These are phyloP conservation scores for Lydus trimaculatus DNA, from an alignment of 2,888 invertebrate genomes.

Conservation along the genomic window DNA sequence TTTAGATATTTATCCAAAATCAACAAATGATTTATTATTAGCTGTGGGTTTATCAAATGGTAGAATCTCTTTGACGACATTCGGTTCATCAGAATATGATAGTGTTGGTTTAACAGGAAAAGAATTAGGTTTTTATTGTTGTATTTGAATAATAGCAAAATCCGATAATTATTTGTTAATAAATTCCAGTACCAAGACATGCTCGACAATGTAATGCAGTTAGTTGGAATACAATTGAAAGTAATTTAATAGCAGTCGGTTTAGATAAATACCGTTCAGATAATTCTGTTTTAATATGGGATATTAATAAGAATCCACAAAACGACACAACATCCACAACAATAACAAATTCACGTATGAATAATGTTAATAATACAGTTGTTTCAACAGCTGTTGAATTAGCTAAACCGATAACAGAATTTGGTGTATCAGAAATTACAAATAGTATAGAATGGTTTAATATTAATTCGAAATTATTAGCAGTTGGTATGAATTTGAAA, in stretches of 20 bases:
- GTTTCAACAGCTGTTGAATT: conserved; percentile 62
- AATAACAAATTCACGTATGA: conserved; percentile 39
- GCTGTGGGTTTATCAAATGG: conserved; percentile 91
- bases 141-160: not conserved
- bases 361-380: conserved; percentile 52
- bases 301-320: conserved; percentile 68
- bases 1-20: conserved; percentile 83
- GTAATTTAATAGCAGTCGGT: conserved; percentile 83
- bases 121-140: conserved; percentile 75
- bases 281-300: conserved; percentile 90
- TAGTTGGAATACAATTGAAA: conserved; percentile 86
- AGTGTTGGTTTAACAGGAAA: conserved; percentile 73
- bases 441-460: conserved; percentile 87
- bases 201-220: conserved; percentile 86
- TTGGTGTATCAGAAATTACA: conserved; percentile 83
- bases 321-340: conserved; percentile 47
- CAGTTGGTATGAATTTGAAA: conserved; percentile 91
- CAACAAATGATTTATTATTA: conserved; percentile 78
- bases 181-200: conserved; percentile 77
- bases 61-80: conserved; percentile 81
- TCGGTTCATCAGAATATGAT: conserved; percentile 73
- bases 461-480: conserved; percentile 75
- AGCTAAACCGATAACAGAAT: conserved; percentile 72
- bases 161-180: no score
- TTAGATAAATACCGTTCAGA: conserved; percentile 91